Percentiles rank a stretch among this genome's conserved stretches.
These are phyloP conservation scores for Sminthurinus signatus DNA, from an alignment of 1,140 invertebrate genomes.

Conservation along the genomic window DNA sequence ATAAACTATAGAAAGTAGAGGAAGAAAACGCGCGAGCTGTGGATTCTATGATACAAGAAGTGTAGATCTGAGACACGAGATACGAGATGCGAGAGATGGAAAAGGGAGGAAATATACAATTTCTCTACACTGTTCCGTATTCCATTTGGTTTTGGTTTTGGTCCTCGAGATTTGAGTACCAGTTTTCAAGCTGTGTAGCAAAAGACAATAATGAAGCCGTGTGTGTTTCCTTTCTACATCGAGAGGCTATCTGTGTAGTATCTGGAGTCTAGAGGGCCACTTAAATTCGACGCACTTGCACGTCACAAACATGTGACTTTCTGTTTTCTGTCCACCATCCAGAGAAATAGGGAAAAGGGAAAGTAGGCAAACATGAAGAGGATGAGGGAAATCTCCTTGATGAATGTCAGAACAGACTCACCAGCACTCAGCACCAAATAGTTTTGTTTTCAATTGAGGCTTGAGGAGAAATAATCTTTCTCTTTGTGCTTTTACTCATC, in stretches of 20 bases:
- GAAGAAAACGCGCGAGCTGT: too few species aligned
- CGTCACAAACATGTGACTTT: constrained; percentile 9
- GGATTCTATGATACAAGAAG: too few species aligned
- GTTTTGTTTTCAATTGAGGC: background rate
- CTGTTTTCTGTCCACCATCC: constrained; percentile 15
- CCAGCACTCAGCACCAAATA: background rate
- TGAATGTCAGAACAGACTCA: background rate
- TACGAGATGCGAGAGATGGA: too few species aligned
- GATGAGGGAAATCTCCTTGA: background rate
- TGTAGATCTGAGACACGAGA: too few species aligned
- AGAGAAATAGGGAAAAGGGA: background rate
- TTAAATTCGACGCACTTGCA: background rate
- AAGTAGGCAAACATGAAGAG: background rate
- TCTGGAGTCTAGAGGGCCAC: background rate
- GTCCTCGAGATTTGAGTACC: too few species aligned
- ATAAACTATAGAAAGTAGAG: too few species aligned
- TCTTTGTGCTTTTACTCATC: background rate
- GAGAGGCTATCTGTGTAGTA: background rate
- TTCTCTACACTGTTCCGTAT: too few species aligned
- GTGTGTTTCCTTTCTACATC: background rate
- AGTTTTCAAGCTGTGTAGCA: too few species aligned
- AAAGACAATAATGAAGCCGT: constrained; percentile 18
- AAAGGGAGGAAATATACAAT: too few species aligned
- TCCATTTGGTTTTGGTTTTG: too few species aligned
- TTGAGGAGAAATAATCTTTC: background rate